Evolutionary conservation across 2,888 invertebrate genomes (phyloP).

Genomic region (Troides helena): DNA sequence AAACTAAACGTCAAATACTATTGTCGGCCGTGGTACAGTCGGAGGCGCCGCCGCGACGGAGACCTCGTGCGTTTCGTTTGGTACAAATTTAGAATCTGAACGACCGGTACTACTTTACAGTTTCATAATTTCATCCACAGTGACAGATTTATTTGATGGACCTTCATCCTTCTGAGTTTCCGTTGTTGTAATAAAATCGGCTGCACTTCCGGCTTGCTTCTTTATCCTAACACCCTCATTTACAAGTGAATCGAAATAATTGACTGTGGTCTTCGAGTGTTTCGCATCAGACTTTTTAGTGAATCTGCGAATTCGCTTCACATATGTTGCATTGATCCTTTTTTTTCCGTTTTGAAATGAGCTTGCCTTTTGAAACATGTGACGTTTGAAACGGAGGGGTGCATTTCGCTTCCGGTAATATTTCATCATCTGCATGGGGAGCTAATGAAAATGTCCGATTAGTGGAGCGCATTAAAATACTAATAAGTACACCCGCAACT

Average conservation of each 20-base stretch:
- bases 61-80: too few species aligned
- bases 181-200: too few species aligned
- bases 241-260: slow-evolving; percentile 5
- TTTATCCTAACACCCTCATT: slow-evolving; percentile 16
- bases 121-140: too few species aligned
- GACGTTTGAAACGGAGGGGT: slow-evolving; percentile 12
- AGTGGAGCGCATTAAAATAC: too few species aligned
- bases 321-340: neutral
- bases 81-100: too few species aligned
- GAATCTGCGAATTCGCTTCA: slow-evolving; percentile 4
- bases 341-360: slow-evolving; percentile 1
- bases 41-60: too few species aligned
- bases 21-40: too few species aligned
- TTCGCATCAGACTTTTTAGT: slow-evolving; percentile 10
- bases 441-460: slow-evolving; percentile 18
- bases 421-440: slow-evolving; percentile 18
- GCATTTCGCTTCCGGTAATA: slow-evolving; percentile 36
- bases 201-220: slow-evolving; percentile 4
- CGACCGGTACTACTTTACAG: too few species aligned
- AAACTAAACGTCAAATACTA: too few species aligned
- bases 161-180: too few species aligned
- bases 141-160: too few species aligned
- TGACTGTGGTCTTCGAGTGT: slow-evolving; percentile 12
- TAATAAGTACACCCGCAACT: too few species aligned
- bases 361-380: neutral